phyloP scores from a whole-genome alignment of 2,888 invertebrate genomes.

The Hylaea fasciaria region DNA sequence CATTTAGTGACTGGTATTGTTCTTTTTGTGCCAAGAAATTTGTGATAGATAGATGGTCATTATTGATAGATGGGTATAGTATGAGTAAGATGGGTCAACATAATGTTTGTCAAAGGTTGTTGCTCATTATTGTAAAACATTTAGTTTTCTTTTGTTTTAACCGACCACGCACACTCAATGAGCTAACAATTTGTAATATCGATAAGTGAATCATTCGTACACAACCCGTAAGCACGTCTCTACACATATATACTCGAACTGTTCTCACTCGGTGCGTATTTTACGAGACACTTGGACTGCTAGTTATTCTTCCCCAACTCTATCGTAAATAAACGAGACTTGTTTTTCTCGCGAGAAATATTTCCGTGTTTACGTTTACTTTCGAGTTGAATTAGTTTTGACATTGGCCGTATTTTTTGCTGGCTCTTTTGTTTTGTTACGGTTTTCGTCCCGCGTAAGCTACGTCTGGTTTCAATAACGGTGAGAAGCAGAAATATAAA shows the following conservation, averaged over 20 bases:
- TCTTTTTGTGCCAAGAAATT: too few relatives aligned
- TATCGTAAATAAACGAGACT: conserved; percentile 33
- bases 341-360: conserved; percentile 30
- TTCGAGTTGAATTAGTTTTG: conserved; percentile 21
- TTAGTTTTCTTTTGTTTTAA: too few relatives aligned
- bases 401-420: conserved; percentile 13
- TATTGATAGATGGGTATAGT: too few relatives aligned
- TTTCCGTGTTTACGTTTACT: conserved; percentile 21
- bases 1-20: too few relatives aligned
- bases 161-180: too few relatives aligned
- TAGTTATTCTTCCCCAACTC: conserved; percentile 8
- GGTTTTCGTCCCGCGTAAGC: neutral
- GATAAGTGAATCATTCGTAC: neutral
- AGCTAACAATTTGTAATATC: too few relatives aligned
- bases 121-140: too few relatives aligned
- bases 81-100: too few relatives aligned
- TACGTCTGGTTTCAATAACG: too few relatives aligned
- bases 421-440: conserved; percentile 1
- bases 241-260: conserved; percentile 26
- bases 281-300: conserved; percentile 21
- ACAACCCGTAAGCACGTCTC: conserved; percentile 9
- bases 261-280: conserved; percentile 29
- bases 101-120: too few relatives aligned
- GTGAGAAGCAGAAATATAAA: too few relatives aligned
- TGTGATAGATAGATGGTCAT: too few relatives aligned